phyloP scores from a whole-genome alignment of 23 tunicate species.

The Clavelina lepadiformis region DNA sequence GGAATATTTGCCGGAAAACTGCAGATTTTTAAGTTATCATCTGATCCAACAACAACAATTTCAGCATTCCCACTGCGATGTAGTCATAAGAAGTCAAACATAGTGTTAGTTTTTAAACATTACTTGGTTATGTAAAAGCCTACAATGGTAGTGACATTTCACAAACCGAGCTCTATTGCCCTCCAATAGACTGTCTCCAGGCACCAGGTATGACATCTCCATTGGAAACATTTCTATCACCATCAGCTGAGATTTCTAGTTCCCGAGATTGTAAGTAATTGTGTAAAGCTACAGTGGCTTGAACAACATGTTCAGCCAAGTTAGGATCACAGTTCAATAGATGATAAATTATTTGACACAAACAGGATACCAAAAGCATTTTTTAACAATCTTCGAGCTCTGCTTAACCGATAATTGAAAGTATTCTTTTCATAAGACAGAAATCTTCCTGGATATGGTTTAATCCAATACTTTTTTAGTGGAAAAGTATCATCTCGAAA shows the following conservation, averaged over 20 bases:
- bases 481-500: conserved; percentile 65
- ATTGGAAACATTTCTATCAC: conserved; percentile 14
- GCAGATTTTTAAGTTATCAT: too few relatives aligned
- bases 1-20: too few relatives aligned
- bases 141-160: too few relatives aligned
- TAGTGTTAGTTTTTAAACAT: too few relatives aligned
- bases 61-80: too few relatives aligned
- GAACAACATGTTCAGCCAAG: conserved; percentile 13
- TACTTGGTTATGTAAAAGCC: too few relatives aligned
- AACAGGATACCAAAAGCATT: conserved; percentile 52
- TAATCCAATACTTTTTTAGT: conserved; percentile 22
- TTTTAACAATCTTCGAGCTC: conserved; percentile 46
- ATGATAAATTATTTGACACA: conserved; percentile 29
- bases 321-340: conserved; percentile 19
- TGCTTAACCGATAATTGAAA: conserved; percentile 42
- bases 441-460: conserved; percentile 36
- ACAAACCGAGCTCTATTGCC: too few relatives aligned
- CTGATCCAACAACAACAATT: too few relatives aligned
- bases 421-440: conserved; percentile 7
- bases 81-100: too few relatives aligned
- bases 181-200: conserved; percentile 26
- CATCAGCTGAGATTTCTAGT: not conserved
- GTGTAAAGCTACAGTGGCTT: conserved; percentile 42
- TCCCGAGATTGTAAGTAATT: conserved; percentile 23
- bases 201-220: conserved; percentile 16